These are phyloP conservation scores for Cephus spinipes DNA, from an alignment of 2,888 invertebrate genomes.

Conservation along the genomic window DNA sequence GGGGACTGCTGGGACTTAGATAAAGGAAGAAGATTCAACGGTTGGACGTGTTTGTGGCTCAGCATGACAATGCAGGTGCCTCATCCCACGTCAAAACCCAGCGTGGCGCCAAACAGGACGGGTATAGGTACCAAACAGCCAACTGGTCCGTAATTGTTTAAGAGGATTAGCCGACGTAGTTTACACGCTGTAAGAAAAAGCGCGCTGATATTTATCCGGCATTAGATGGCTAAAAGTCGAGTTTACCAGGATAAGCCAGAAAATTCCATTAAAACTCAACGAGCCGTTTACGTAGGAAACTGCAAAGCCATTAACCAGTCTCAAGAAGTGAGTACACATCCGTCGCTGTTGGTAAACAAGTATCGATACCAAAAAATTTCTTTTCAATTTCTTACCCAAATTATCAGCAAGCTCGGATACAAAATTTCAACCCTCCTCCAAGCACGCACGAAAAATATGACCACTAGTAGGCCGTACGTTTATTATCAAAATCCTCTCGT, in stretches of 20 bases:
- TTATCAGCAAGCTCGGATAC: neutral
- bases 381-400: neutral
- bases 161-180: slow-evolving; percentile 53
- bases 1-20: neutral
- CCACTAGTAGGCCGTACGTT: neutral
- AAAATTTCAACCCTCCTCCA: neutral
- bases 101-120: slow-evolving; percentile 59
- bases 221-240: slow-evolving; percentile 45
- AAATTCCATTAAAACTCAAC: slow-evolving; percentile 43
- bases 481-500: neutral
- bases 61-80: slow-evolving; percentile 67
- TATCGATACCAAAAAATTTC: neutral
- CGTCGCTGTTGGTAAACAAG: neutral
- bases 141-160: slow-evolving; percentile 60
- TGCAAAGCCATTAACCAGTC: slow-evolving; percentile 15
- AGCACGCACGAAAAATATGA: neutral
- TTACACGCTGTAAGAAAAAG: slow-evolving; percentile 45
- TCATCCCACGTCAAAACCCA: slow-evolving; percentile 66
- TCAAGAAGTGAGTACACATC: neutral
- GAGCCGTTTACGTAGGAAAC: slow-evolving; percentile 34
- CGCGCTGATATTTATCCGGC: slow-evolving; percentile 44
- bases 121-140: slow-evolving; percentile 49
- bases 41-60: slow-evolving; percentile 46
- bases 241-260: slow-evolving; percentile 43
- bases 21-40: neutral